Evolutionary conservation across 1,140 invertebrate genomes (phyloP), one percentile per base, ranked within the genome.

Genomic region (Lasaia peninsularis): DNA sequence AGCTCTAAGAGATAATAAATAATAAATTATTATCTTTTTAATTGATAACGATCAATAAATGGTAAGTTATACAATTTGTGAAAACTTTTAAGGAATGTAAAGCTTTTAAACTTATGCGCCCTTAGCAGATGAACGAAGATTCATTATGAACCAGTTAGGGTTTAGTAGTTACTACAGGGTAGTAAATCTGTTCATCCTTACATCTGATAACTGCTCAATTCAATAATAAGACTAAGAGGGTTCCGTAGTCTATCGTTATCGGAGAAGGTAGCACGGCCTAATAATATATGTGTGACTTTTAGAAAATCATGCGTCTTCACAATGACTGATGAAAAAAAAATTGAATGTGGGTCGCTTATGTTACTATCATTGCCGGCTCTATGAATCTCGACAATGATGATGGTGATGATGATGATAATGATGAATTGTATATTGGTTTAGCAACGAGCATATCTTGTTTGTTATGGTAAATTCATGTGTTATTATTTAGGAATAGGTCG

Each of bases 171-270:
- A 40, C 35, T 40, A 40, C 35, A 40, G 14, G 35, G 35, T 40
- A 40, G 35, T 40, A 12, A 40, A 40, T 40, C 35, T 40, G 35
- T 40, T 40, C 35, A 77, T 83, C 80, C 80, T 79, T 84, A 76
- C 75, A 76, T 78, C 78, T 80, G 65, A 69, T 71, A 75, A 80
- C 73, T 86, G 83, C 83, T 86, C 83, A 86, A 86, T 85, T 85
- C 72, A 81, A 75, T 78, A 68, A 73, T 80, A 82, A 84, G 79
- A 79, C 71, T 78, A 78, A 63, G 24, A 28, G 62, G 69, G 71
- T 69, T 74, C 71, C 58, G 59, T 66, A 72, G 63, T 63, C 70
- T 72, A 60, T 71, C 69, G 65, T 69, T 61, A 71, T 73, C 60
- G 69, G 69, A 73, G 58, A 71, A 70, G 69, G 54, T 52, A 70